These are phyloP conservation scores for Pissodes strobi DNA, from an alignment of 1,140 invertebrate species.

Conservation along the genomic window DNA sequence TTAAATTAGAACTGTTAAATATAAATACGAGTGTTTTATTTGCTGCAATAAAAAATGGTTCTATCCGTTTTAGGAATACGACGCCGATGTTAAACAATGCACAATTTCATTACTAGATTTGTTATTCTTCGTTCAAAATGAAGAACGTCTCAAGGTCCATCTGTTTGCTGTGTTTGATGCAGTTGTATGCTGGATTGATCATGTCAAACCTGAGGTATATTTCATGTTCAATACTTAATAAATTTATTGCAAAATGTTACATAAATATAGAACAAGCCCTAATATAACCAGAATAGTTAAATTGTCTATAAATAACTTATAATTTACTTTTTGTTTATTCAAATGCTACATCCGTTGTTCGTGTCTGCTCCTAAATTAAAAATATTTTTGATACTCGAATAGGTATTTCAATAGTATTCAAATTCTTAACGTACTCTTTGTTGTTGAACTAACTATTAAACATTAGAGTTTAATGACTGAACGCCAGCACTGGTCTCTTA, in stretches of 20 bases:
- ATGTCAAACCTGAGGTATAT: constrained; percentile 34
- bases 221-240: not conserved
- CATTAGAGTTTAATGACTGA: too few species aligned
- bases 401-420: too few species aligned
- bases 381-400: too few species aligned
- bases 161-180: constrained; percentile 32
- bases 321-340: too few species aligned
- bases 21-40: not conserved
- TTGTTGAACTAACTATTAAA: too few species aligned
- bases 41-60: not conserved
- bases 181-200: constrained; percentile 34
- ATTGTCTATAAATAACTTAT: too few species aligned
- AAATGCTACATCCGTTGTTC: too few species aligned
- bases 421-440: too few species aligned
- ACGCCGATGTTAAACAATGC: constrained; percentile 28
- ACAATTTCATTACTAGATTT: constrained; percentile 33
- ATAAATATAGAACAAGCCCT: too few species aligned
- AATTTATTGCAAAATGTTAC: constrained; percentile 1
- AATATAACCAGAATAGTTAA: too few species aligned
- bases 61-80: constrained; percentile 37
- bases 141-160: constrained; percentile 18
- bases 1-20: not conserved
- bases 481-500: too few species aligned
- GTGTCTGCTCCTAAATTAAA: too few species aligned
- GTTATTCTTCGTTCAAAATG: constrained; percentile 31